Conservation (phyloP, 2,113 vertebrate species). For the Furnarius figulus region DNA sequence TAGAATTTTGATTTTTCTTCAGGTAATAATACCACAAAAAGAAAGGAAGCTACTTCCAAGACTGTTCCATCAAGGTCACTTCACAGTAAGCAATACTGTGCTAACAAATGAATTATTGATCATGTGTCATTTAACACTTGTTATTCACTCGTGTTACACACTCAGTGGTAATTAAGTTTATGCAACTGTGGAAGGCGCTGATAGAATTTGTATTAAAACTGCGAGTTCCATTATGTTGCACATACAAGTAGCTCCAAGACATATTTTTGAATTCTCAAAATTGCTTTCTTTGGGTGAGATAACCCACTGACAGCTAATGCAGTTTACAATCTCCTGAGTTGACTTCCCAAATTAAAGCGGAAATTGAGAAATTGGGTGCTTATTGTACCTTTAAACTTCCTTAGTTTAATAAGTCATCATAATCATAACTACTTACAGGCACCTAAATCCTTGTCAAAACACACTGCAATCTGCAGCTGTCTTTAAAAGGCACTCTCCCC, state of each 20-base stretch:
- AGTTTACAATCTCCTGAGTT: not conserved
- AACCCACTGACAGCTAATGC: not conserved
- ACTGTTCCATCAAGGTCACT: constrained; percentile 19
- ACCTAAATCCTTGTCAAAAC: not conserved
- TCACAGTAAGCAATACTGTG: constrained; percentile 42
- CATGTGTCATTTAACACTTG: constrained; percentile 48
- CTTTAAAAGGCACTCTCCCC: not conserved
- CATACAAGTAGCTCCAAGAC: not conserved
- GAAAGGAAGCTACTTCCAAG: not conserved
- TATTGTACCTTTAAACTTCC: not conserved
- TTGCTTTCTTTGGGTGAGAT: not conserved
- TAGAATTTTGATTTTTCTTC: not conserved
- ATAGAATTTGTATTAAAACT: constrained; percentile 37
- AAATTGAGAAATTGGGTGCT: not conserved
- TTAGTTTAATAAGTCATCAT: not conserved
- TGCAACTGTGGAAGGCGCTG: constrained; percentile 15
- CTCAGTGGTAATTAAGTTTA: constrained; percentile 62
- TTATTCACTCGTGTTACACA: constrained; percentile 39
- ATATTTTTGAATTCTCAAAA: constrained; percentile 15
- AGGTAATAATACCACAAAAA: not conserved
- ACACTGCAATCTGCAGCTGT: not conserved
- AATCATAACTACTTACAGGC: not conserved
- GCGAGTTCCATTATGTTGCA: not conserved
- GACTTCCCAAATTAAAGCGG: constrained; percentile 1
- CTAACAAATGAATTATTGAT: constrained; percentile 68